Evolutionary conservation across 37 sponge, comb jelly and placozoan genomes (phyloP), one percentile per base, ranked within the genome.

Genomic region (Spongilla lacustris): DNA sequence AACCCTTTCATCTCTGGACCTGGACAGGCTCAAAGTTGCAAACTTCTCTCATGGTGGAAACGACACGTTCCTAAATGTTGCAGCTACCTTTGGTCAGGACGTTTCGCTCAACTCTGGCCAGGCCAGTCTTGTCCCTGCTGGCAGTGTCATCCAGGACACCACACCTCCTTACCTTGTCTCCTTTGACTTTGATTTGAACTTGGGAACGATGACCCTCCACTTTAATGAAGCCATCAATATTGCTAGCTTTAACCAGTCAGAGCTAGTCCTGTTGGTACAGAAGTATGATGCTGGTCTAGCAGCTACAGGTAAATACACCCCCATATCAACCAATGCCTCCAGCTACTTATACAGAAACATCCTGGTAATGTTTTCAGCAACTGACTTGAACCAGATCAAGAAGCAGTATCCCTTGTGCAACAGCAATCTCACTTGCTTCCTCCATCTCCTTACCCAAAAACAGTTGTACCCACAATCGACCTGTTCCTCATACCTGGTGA

Each of bases 181-280:
- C 0, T 97, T 97, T 91, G 87, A 89, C 70, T 86, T 92, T 83
- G 95, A 97, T 75, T 73, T 95, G 46, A 71, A 97, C 73, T 24
- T 0, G 24, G 97, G 97, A n/a, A 67, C 76, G 38, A 78, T 97
- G 70, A 92, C 71, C 25, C 79, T 97, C 25, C 67, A 76, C 26
- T 97, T 94, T 66, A 81, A 90, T 82, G 94, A 94, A 81, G 91
- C 94, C 24, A 86, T 94, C 27, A 73, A 84, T 31, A 2, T 84
- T 6, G 37, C 38, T 0, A 80, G 79, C 31, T 87, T 92, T 26
- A 36, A 33, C 0, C 58, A 68, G 23, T 31, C 67, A 13, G 66
- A 87, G n/a, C 76, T 92, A 14, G 72, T 74, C 19, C 28, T 92
- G 17, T 26, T 76, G 4, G 81, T 84, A 70, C 85, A 66, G n/a